Percentiles rank a stretch among this genome's conserved stretches.
phyloP scores from a whole-genome alignment of 2,888 invertebrate species.

The Melanargia galathea region DNA sequence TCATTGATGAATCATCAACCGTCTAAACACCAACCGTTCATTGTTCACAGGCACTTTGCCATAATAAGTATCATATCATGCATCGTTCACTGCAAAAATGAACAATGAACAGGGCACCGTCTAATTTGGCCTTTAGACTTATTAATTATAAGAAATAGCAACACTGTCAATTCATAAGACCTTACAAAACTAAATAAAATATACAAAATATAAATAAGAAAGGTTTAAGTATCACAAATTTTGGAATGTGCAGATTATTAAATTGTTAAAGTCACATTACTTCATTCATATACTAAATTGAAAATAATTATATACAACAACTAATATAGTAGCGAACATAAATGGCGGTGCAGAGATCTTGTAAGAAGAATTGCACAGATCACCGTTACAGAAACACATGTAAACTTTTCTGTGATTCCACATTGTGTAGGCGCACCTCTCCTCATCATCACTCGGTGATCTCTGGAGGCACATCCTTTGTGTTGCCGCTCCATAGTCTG shows the following conservation, averaged over 20 bases:
- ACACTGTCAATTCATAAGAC: too few species aligned
- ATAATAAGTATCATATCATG: too few species aligned
- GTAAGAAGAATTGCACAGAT: slow-evolving; percentile 88
- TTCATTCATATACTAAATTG: slow-evolving; percentile 11
- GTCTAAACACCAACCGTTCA: too few species aligned
- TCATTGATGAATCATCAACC: too few species aligned
- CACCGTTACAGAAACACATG: slow-evolving; percentile 96
- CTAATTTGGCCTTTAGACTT: too few species aligned
- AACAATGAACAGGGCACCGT: too few species aligned
- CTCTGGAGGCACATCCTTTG: slow-evolving; percentile 93
- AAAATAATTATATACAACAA: slow-evolving; percentile 47
- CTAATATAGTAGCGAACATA: slow-evolving; percentile 48
- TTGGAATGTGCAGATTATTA: neutral
- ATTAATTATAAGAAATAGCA: too few species aligned
- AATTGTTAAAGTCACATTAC: neutral
- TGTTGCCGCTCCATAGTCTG: slow-evolving; percentile 93
- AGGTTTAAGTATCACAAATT: neutral
- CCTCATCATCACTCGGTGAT: slow-evolving; percentile 93
- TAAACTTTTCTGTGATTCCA: slow-evolving; percentile 91
- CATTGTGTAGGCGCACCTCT: slow-evolving; percentile 93
- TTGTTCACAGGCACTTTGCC: too few species aligned
- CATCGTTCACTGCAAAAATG: too few species aligned
- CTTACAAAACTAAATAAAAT: too few species aligned
- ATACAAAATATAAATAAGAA: neutral
- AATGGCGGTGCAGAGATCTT: slow-evolving; percentile 46